These are phyloP conservation scores for Trichosurus vulpecula DNA, from an alignment of 2,797 vertebrate species.

Conservation along the genomic window DNA sequence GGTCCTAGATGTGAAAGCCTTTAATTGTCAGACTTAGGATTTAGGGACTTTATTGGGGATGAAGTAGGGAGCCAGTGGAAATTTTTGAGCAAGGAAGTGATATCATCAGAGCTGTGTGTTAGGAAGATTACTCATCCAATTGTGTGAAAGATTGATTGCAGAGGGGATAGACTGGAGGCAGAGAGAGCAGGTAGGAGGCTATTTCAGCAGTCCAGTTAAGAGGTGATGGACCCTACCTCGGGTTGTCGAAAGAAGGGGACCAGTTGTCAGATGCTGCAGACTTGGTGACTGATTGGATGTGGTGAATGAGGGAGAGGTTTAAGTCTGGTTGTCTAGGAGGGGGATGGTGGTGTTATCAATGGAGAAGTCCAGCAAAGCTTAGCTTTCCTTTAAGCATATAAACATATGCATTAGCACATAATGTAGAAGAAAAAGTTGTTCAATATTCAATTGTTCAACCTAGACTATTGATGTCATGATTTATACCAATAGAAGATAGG, in stretches of 20 bases:
- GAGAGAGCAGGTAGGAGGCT: neutral
- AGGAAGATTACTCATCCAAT: neutral
- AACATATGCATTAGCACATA: conserved; percentile 41
- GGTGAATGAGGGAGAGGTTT: neutral
- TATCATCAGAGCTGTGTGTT: neutral
- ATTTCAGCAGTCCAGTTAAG: neutral
- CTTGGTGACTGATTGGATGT: neutral
- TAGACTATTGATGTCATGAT: conserved; percentile 60
- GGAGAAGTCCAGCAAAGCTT: neutral
- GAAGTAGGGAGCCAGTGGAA: neutral
- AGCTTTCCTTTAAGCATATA: conserved; percentile 49
- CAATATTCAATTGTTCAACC: conserved; percentile 34
- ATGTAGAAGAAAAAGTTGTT: conserved; percentile 50
- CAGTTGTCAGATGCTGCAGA: neutral
- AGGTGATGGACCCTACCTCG: neutral
- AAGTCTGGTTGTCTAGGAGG: neutral
- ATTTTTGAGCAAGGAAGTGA: neutral
- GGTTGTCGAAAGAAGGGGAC: neutral
- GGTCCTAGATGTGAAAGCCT: neutral
- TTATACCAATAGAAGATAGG: conserved; percentile 40
- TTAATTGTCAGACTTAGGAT: neutral
- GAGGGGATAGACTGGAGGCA: neutral
- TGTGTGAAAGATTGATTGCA: neutral
- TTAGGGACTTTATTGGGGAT: neutral
- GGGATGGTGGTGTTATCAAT: neutral